A percentile compares a stretch with the other conserved stretches of the same genome.
phyloP scores from a whole-genome alignment of 2,797 vertebrate genomes.

The Taenioides sp. region DNA sequence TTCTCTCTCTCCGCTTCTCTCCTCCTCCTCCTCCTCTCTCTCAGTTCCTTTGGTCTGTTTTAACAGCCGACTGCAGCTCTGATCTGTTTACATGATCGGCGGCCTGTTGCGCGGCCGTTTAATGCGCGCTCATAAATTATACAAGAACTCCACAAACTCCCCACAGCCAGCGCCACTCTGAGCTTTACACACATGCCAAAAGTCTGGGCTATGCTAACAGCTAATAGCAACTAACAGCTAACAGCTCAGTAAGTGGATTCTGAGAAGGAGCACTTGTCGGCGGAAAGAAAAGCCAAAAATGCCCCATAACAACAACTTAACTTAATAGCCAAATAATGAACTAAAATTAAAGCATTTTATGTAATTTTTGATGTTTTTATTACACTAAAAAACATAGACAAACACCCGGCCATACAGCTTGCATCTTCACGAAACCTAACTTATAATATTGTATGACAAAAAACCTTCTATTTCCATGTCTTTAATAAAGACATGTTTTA shows the following conservation, averaged over 20 bases:
- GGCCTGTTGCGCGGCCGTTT: slow-evolving; percentile 74
- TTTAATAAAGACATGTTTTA: not conserved
- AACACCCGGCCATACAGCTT: too few relatives aligned
- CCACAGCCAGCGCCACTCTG: slow-evolving; percentile 55
- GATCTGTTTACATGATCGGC: slow-evolving; percentile 77
- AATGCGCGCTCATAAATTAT: slow-evolving; percentile 74
- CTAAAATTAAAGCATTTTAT: too few relatives aligned
- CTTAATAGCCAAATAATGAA: too few relatives aligned
- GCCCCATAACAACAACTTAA: not conserved
- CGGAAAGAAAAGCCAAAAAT: not conserved
- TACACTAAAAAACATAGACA: too few relatives aligned
- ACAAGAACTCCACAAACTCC: slow-evolving; percentile 66
- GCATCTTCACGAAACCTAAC: too few relatives aligned
- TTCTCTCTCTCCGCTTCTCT: not conserved
- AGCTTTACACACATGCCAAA: slow-evolving; percentile 61
- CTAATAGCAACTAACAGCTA: slow-evolving; percentile 32
- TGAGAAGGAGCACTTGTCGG: slow-evolving; percentile 2
- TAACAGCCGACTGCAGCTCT: slow-evolving; percentile 73
- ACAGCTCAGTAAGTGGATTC: slow-evolving; percentile 35
- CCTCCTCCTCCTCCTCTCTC: not conserved
- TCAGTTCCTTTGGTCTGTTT: slow-evolving; percentile 76
- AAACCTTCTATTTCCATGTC: too few relatives aligned
- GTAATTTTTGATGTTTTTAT: too few relatives aligned
- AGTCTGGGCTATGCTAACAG: slow-evolving; percentile 56
- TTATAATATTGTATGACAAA: too few relatives aligned